Evolutionary conservation across 2,888 invertebrate species (phyloP), one percentile per base, ranked within the genome.

Genomic region (Lagria hirta): DNA sequence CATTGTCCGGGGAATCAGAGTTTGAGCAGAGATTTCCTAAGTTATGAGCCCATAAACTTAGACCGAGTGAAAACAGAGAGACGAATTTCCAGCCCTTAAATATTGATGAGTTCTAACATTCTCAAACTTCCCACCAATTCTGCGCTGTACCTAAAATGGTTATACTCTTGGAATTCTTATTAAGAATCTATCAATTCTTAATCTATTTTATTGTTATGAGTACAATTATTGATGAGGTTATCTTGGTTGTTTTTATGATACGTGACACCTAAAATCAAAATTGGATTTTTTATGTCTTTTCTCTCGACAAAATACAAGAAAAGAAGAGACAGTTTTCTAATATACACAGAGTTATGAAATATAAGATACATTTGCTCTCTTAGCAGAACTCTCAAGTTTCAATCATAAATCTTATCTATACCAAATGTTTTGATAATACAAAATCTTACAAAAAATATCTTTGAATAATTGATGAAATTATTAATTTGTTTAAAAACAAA

Each of bases 41-140:
- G 54, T 57, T 57, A 58, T 58, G 54, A 53, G 54, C 51, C 54
- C 48, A 56, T 58, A 58, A 58, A 56, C 52, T 56, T 54, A 43
- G 51, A 54, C 51, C 51, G 56, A 49, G 52, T 52, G 54, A 56
- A 56, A 57, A 57, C 52, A 55, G 58, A 51, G 52, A 57, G 57
- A 56, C 58, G 54, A 56, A 58, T 54, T 54, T 45, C 55, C 55
- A 41, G 43, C 53, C 50, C 47, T 54, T 58, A 55, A 58, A 58
- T 58, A 58, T 58, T 58, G 56, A 56, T 58, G 58, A 58, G 54
- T 23, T 30, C 36, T 32, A 37, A 30, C 43, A 30, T 43, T 22
- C 28, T 13, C 13, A 36, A 12, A 27, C 45, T 32, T 42, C 33
- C 43, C 51, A 35, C 42, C 30, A 29, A 33, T 26, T 45, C 33